Conservation (phyloP, 2,888 invertebrate species). For the Troglohyphantes excavatus region DNA sequence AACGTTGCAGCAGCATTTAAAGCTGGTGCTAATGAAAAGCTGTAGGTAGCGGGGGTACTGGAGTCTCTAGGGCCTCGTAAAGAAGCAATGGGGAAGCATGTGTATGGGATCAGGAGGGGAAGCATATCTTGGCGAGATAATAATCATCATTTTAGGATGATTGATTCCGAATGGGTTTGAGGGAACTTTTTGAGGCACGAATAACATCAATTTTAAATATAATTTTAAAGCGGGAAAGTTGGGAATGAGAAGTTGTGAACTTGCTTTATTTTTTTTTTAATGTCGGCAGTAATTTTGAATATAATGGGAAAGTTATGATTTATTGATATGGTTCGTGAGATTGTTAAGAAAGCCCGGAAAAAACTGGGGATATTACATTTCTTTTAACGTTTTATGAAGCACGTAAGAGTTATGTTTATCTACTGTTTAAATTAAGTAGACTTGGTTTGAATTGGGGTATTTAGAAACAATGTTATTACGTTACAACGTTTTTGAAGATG, state of each 20-base stretch:
- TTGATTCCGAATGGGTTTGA: conserved; percentile 67
- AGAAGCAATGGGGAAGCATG: conserved; percentile 22
- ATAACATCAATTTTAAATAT: conserved; percentile 53
- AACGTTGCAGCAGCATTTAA: conserved; percentile 69
- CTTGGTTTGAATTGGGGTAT: no score
- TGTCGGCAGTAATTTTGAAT: conserved; percentile 36
- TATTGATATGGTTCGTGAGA: conserved; percentile 40
- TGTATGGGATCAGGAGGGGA: conserved; percentile 29
- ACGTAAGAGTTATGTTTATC: no score
- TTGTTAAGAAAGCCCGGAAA: conserved; percentile 15
- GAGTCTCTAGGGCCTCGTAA: conserved; percentile 60
- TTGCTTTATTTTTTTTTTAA: conserved; percentile 20
- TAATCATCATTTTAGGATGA: conserved; percentile 75
- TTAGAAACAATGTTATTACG: no score
- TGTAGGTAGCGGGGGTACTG: conserved; percentile 18
- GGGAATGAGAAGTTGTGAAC: background rate
- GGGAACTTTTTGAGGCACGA: conserved; percentile 44
- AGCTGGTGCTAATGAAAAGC: conserved; percentile 71
- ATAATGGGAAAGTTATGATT: conserved; percentile 26
- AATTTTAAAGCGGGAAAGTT: background rate
- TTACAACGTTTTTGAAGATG: no score
- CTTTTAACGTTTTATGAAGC: no score
- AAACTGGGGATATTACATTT: no score
- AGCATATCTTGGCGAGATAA: conserved; percentile 39
- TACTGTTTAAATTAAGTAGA: no score